Percentiles rank a stretch among this genome's conserved stretches.
phyloP scores from a whole-genome alignment of 2,113 vertebrate species.

The Neogale vison region DNA sequence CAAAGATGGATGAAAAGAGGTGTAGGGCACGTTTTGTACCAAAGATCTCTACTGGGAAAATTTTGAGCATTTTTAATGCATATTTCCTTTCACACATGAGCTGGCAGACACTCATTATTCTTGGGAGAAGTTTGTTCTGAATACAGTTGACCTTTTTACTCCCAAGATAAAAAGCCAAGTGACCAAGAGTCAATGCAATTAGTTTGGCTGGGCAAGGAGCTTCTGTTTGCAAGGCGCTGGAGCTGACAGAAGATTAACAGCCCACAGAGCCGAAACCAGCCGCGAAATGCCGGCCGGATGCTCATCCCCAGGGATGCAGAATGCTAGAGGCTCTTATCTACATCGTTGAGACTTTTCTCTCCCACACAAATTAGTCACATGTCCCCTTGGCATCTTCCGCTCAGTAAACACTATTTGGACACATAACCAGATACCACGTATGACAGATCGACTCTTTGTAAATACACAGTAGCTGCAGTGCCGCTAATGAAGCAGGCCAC shows the following conservation, averaged over 20 bases:
- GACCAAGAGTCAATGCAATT: conserved; percentile 55
- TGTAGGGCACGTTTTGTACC: background rate
- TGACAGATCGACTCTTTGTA: background rate
- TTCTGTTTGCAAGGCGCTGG: background rate
- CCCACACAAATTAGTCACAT: conserved; percentile 6
- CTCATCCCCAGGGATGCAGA: conserved; percentile 4
- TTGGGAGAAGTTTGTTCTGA: conserved; percentile 25
- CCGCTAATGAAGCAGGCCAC: background rate
- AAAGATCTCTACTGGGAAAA: background rate
- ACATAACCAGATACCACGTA: background rate
- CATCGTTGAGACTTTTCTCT: background rate
- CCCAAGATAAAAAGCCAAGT: conserved; percentile 48
- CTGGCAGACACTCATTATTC: conserved; percentile 22
- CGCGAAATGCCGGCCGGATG: background rate
- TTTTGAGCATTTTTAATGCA: background rate
- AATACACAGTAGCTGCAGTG: background rate
- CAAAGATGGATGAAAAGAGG: background rate
- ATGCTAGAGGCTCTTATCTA: conserved; percentile 35
- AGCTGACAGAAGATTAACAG: conserved; percentile 48
- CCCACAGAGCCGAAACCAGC: background rate
- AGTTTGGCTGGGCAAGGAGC: conserved; percentile 17
- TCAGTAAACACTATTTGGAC: conserved; percentile 33
- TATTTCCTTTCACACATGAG: background rate
- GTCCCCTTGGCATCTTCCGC: background rate
- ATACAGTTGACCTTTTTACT: conserved; percentile 61